Conservation (phyloP, 2,888 invertebrate genomes). For the Caenorhabditis sp. region DNA sequence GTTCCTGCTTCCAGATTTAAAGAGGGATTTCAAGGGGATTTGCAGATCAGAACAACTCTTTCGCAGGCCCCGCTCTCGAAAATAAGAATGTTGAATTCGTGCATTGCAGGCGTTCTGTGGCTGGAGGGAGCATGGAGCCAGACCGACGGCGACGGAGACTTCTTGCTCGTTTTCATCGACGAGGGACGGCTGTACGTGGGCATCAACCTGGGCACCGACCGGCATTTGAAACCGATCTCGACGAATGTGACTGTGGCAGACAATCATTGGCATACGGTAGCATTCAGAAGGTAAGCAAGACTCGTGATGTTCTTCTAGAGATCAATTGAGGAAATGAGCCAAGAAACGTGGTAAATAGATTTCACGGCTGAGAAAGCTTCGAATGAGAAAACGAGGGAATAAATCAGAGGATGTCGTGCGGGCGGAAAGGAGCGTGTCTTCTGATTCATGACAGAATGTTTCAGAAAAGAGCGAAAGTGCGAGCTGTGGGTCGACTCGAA, state of each 20-base stretch:
- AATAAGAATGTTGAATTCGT: too few species aligned
- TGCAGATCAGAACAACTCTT: background rate
- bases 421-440: background rate
- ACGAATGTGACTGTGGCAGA: conserved; percentile 60
- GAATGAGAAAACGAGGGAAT: too few species aligned
- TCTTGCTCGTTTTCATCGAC: conserved; percentile 58
- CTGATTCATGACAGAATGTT: background rate
- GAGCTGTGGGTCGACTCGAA: conserved; percentile 59
- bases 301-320: conserved; percentile 20
- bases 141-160: conserved; percentile 49
- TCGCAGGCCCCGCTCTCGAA: background rate
- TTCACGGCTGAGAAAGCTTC: conserved; percentile 29
- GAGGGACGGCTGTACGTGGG: conserved; percentile 61
- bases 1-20: conserved; percentile 14
- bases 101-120: conserved; percentile 59
- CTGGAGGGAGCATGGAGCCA: conserved; percentile 58
- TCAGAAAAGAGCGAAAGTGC: conserved; percentile 60
- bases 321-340: conserved; percentile 12
- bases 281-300: conserved; percentile 58
- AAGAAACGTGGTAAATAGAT: conserved; percentile 28
- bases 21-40: conserved; percentile 4
- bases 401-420: conserved; percentile 9
- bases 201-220: conserved; percentile 65
- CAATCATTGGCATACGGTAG: conserved; percentile 63
- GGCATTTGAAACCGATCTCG: conserved; percentile 59